These are phyloP conservation scores for Tromatobia lineatoria DNA, from an alignment of 2,888 invertebrate genomes.

Conservation along the genomic window DNA sequence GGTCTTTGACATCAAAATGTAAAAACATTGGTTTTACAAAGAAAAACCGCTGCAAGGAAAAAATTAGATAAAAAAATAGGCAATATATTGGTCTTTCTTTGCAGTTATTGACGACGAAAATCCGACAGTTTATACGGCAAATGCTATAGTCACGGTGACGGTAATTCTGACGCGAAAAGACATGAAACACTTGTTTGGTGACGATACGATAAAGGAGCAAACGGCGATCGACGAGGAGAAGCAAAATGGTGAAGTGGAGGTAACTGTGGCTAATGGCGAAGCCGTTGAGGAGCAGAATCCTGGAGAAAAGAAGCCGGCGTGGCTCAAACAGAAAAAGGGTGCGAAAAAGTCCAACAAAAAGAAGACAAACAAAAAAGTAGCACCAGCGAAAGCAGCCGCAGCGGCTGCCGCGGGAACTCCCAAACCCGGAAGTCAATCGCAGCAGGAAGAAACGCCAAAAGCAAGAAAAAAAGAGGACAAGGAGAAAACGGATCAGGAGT, in stretches of 20 bases:
- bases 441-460: slow-evolving; percentile 74
- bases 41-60: neutral
- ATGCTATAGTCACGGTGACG: slow-evolving; percentile 98
- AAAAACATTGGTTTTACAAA: too few relatives aligned
- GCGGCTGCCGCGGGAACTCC: slow-evolving; percentile 42
- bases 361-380: slow-evolving; percentile 80
- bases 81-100: slow-evolving; percentile 72
- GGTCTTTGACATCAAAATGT: too few relatives aligned
- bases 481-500: slow-evolving; percentile 73
- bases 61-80: neutral
- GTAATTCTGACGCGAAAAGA: slow-evolving; percentile 94
- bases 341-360: slow-evolving; percentile 89
- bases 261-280: slow-evolving; percentile 85
- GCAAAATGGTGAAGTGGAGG: slow-evolving; percentile 86
- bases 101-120: slow-evolving; percentile 99
- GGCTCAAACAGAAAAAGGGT: slow-evolving; percentile 92
- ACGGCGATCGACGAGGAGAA: slow-evolving; percentile 85
- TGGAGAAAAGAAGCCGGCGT: slow-evolving; percentile 90
- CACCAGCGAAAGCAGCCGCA: slow-evolving; percentile 72
- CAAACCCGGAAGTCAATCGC: slow-evolving; percentile 59
- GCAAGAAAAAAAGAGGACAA: slow-evolving; percentile 80
- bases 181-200: slow-evolving; percentile 94
- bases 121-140: slow-evolving; percentile 97
- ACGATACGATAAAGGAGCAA: slow-evolving; percentile 90
- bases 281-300: slow-evolving; percentile 86